Percentiles rank a stretch among this genome's conserved stretches.
phyloP scores from a whole-genome alignment of 2,113 vertebrate genomes.

The Abramis brama region DNA sequence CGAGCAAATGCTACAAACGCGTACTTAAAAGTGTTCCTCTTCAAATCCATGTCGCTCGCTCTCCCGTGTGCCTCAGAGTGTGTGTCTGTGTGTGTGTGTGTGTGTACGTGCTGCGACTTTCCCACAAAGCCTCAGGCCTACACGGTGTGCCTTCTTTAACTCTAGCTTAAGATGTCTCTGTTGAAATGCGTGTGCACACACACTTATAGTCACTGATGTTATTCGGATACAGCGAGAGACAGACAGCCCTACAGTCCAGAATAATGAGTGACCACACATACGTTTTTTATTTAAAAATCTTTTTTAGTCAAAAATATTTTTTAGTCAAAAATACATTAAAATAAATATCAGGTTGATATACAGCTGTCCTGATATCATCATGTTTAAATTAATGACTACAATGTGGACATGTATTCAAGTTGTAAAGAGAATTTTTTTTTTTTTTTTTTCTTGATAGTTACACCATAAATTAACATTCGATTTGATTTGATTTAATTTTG shows the following conservation, averaged over 20 bases:
- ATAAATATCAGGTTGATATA: too few relatives aligned
- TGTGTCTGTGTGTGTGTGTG: slow-evolving; percentile 44
- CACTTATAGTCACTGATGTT: slow-evolving; percentile 37
- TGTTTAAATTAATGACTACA: too few relatives aligned
- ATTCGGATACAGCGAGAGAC: background rate
- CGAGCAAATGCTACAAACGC: slow-evolving; percentile 61
- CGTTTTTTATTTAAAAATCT: too few relatives aligned
- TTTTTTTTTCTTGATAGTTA: too few relatives aligned
- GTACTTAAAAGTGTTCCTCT: slow-evolving; percentile 62
- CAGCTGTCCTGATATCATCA: too few relatives aligned
- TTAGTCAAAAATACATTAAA: too few relatives aligned
- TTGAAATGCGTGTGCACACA: slow-evolving; percentile 47
- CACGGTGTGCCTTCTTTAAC: slow-evolving; percentile 56
- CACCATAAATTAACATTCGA: too few relatives aligned
- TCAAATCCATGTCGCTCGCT: slow-evolving; percentile 55
- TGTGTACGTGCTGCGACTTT: slow-evolving; percentile 45
- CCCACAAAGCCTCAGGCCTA: slow-evolving; percentile 59
- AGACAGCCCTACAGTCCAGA: slow-evolving; percentile 21
- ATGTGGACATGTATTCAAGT: too few relatives aligned
- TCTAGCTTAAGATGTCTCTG: slow-evolving; percentile 54
- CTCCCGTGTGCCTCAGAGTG: slow-evolving; percentile 49
- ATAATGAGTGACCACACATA: background rate
- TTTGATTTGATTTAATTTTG: too few relatives aligned
- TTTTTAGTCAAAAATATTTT: too few relatives aligned
- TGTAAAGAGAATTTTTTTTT: too few relatives aligned